Base-by-base conservation (phyloP, 2,113 vertebrate species). In the Neodontobutis hainanensis region DNA sequence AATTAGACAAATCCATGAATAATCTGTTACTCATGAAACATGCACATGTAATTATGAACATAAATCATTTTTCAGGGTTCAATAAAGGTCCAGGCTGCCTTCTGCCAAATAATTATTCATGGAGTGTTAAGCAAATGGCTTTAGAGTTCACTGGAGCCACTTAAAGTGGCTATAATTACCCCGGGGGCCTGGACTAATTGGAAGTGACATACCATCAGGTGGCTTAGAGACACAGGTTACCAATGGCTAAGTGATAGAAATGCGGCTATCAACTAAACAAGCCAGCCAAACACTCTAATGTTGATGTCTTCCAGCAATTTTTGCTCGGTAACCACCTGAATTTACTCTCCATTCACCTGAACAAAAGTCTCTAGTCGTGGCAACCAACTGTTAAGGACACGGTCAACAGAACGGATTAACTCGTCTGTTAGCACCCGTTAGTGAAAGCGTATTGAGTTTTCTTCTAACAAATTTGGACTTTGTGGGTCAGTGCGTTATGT, bases 191-290 rank as follows among this genome's bases (percentile, higher is more conserved):
- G 82, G 35, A 50, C 56, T 95, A 94, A 96, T 94, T 92, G 85
- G 84, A 88, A 73, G 27, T 93, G 94, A 92, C 94, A 93, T 79
- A 85, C 82, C 92, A 92, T 93, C 91, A 90, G 93, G 93, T 92
- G 93, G 80, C 90, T 92, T 80, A 73, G 68, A 56, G 42, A 67
- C 68, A 42, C 69, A 60, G 44, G 70, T 49, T 77, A 70, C 16
- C 36, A 59, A 2, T 56, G 68, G 71, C 61, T 62, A 35, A 61
- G 38, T 78, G 68, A 75, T 11, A 16, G 66, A 63, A 74, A 56
- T 45, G 12, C 64, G n/a, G 47, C 64, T 38, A 57, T 72, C 63
- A 3, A 60, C 70, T 78, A 69, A 81, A 51, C 73, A 46, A 40
- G n/a, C 15, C 16, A 38, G 5, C 57, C 7, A 11, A 11, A 66